A percentile compares a stretch with the other conserved stretches of the same genome.
Conservation (phyloP, 2,797 vertebrate genomes). For the Chromobotia macracanthus region DNA sequence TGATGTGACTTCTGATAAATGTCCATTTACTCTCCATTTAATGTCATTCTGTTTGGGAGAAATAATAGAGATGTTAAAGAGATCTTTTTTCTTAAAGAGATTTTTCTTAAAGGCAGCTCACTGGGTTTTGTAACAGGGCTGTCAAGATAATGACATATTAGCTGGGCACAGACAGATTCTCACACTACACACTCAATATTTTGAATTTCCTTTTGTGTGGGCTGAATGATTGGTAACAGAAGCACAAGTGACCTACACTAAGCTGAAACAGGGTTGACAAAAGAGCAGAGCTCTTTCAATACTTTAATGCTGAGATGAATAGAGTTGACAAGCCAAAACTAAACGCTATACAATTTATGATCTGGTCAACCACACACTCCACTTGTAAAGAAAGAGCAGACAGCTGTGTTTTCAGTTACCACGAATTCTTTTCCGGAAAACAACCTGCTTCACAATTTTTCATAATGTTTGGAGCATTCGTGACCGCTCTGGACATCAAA, state of each 20-base stretch:
- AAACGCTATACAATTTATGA: slow-evolving; percentile 33
- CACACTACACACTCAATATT: slow-evolving; percentile 42
- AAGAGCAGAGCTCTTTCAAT: slow-evolving; percentile 34
- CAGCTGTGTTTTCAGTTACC: slow-evolving; percentile 42
- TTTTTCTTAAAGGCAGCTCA: background rate
- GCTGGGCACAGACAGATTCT: slow-evolving; percentile 26
- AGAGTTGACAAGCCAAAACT: slow-evolving; percentile 48
- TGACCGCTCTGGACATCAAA: background rate
- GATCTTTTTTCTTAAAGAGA: background rate
- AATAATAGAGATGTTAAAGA: background rate
- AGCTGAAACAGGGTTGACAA: slow-evolving; percentile 45
- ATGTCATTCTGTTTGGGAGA: background rate
- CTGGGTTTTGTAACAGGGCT: background rate
- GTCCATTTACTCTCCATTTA: background rate
- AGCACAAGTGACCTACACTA: slow-evolving; percentile 45
- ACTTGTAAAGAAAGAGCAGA: slow-evolving; percentile 38
- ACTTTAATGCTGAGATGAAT: slow-evolving; percentile 46
- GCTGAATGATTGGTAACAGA: slow-evolving; percentile 49
- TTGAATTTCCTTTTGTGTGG: slow-evolving; percentile 39
- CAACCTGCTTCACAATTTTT: slow-evolving; percentile 26
- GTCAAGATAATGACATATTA: background rate
- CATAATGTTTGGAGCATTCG: background rate
- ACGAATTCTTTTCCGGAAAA: slow-evolving; percentile 1
- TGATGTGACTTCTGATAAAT: background rate
- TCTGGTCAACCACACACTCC: slow-evolving; percentile 40